Percentiles rank a stretch among this genome's conserved stretches.
Conservation (phyloP, 2,888 invertebrate species). For the Drosophila fulvimacula region DNA sequence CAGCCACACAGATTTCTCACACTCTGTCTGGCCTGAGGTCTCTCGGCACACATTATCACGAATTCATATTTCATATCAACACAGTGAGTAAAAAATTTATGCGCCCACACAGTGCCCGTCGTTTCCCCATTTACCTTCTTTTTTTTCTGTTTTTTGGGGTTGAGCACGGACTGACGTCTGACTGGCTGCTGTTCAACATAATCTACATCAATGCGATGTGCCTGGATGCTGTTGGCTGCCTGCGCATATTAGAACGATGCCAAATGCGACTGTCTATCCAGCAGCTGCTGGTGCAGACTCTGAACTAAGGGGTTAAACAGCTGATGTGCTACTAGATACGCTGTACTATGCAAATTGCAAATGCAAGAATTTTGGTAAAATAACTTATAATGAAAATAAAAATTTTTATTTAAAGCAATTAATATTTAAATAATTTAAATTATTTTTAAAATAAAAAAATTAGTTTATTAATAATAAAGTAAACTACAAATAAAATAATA, state of each 20-base stretch:
- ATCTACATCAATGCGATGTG: conserved; percentile 65
- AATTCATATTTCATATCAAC: conserved; percentile 70
- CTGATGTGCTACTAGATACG: conserved; percentile 28
- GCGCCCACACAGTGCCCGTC: conserved; percentile 62
- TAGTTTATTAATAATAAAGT: too few relatives aligned
- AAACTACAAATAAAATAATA: too few relatives aligned
- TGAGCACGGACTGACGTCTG: conserved; percentile 59
- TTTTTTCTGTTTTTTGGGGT: conserved; percentile 22
- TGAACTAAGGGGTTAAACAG: neutral
- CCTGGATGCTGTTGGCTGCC: conserved; percentile 28
- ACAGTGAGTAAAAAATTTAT: conserved; percentile 64
- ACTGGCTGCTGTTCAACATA: conserved; percentile 71
- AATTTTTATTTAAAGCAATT: too few relatives aligned
- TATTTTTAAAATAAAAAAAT: too few relatives aligned
- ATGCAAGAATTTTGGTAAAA: too few relatives aligned
- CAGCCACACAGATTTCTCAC: conserved; percentile 45
- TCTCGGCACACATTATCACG: conserved; percentile 59
- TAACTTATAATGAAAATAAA: too few relatives aligned
- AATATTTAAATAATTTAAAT: too few relatives aligned
- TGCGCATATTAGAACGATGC: conserved; percentile 37
- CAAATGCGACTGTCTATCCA: conserved; percentile 30
- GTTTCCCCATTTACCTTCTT: conserved; percentile 5
- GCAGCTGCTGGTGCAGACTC: conserved; percentile 15
- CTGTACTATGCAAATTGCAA: neutral
- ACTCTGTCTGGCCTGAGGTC: conserved; percentile 18